Base-by-base conservation (phyloP, 2,888 invertebrate species). In the Notodonta ziczac region DNA sequence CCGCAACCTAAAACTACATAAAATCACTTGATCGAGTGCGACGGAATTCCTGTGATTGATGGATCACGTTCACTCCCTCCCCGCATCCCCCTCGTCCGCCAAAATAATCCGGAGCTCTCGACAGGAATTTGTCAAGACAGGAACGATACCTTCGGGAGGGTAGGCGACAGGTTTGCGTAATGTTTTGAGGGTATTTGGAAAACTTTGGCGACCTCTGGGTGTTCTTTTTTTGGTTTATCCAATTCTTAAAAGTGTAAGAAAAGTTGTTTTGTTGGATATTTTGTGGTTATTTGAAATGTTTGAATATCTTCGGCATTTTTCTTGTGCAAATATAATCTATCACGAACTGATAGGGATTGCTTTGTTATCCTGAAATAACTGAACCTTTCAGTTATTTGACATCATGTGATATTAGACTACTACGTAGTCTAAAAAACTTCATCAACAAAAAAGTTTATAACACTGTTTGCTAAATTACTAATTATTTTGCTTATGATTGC, bases 21-120 rank as follows among this genome's bases (percentile, higher is more conserved):
- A 65, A 72, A 59, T 53, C 52, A 9, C 55, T 53, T 63, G 55
- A 58, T 58, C 14, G 59, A 58, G 60, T 46, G 69, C 66, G 77
- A 78, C 73, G 74, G 73, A 80, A 76, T 78, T 77, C 77, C 65
- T 66, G 77, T 81, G 88, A 87, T 87, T 88, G 87, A 88, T 88
- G 81, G 84, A 84, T 81, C 71, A 76, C 65, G 60, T 58, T 61
- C 59, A 56, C 53, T 59, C 74, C 69, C 61, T 51, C 63, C 59
- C 39, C 60, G 8, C 24, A 44, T 57, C 61, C 56, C 57, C 56
- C 39, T 50, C 64, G 44, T 48, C 63, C 60, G 64, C 66, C 67
- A 70, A 77, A 83, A 83, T 88, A 84, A 84, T 84, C 83, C 82
- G 73, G 70, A 74, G 78, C 68, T 82, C 83, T 83, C 81, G 77